Evolutionary conservation across 2,797 vertebrate genomes (phyloP).

Genomic region (Oreortyx pictus): DNA sequence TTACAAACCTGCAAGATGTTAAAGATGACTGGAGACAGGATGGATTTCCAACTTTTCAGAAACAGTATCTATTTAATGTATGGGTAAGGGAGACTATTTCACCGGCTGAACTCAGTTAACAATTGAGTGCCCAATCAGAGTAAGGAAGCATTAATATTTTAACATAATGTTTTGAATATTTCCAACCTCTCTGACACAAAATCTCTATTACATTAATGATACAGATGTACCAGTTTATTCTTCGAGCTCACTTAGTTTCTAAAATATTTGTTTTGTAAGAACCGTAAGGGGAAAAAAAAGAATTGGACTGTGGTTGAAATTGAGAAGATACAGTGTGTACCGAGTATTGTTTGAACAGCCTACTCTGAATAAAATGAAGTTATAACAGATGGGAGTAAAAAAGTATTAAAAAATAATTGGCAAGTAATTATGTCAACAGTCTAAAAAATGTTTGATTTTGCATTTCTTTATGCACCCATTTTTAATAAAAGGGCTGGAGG

Average conservation of each 20-base stretch:
- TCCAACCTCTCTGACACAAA: background rate
- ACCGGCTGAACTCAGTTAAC: background rate
- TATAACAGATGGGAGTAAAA: background rate
- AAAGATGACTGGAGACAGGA: slow-evolving; percentile 4
- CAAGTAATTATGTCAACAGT: background rate
- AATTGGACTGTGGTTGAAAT: background rate
- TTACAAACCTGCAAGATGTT: background rate
- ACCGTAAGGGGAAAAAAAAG: background rate
- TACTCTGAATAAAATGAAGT: background rate
- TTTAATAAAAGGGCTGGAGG: background rate
- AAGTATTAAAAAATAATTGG: background rate
- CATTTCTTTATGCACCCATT: background rate
- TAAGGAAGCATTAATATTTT: slow-evolving; percentile 38
- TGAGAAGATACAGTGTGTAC: background rate
- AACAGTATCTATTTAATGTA: slow-evolving; percentile 29
- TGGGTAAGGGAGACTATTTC: slow-evolving; percentile 34
- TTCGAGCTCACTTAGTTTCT: background rate
- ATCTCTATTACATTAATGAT: slow-evolving; percentile 5
- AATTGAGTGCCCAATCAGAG: background rate
- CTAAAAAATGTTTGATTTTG: slow-evolving; percentile 5
- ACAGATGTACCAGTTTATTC: background rate
- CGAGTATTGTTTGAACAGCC: background rate
- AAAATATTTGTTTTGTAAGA: background rate
- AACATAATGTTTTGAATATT: background rate
- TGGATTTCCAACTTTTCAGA: slow-evolving; percentile 30